Evolutionary conservation across 2,113 vertebrate species (phyloP).

Genomic region (Melanerpes formicivorus): DNA sequence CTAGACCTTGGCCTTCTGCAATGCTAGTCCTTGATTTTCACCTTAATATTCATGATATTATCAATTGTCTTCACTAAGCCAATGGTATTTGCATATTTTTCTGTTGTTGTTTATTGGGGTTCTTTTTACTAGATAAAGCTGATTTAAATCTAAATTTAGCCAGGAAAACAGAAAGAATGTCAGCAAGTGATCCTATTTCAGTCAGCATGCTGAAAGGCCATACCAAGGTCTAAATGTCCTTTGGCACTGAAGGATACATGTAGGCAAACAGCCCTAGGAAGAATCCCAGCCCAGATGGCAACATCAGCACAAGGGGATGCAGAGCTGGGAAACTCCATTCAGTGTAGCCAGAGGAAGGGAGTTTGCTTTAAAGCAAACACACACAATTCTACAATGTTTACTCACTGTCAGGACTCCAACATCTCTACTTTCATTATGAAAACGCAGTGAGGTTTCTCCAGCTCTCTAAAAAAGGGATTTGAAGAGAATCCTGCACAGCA

Average conservation of each 20-base stretch:
- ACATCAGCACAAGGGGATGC: background rate
- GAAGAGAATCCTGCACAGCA: background rate
- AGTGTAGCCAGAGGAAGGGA: background rate
- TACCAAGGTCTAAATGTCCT: background rate
- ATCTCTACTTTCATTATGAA: background rate
- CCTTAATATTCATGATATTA: background rate
- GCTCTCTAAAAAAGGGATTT: background rate
- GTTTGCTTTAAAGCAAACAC: background rate
- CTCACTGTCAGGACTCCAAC: background rate
- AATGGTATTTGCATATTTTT: background rate
- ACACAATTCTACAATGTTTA: background rate
- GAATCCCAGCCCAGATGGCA: background rate
- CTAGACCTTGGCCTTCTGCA: background rate
- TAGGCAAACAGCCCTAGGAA: background rate
- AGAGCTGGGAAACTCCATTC: background rate
- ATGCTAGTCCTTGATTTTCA: background rate
- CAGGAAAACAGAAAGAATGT: background rate
- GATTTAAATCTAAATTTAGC: constrained; percentile 6
- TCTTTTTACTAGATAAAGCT: background rate
- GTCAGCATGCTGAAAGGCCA: background rate
- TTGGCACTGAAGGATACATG: background rate
- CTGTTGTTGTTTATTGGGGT: background rate
- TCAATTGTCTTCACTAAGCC: background rate
- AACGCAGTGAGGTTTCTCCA: background rate
- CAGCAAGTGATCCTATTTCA: constrained; percentile 38